Percentiles rank a stretch among this genome's conserved stretches.
phyloP scores from a whole-genome alignment of 2,113 vertebrate genomes.

The Daphoenositta chrysoptera region DNA sequence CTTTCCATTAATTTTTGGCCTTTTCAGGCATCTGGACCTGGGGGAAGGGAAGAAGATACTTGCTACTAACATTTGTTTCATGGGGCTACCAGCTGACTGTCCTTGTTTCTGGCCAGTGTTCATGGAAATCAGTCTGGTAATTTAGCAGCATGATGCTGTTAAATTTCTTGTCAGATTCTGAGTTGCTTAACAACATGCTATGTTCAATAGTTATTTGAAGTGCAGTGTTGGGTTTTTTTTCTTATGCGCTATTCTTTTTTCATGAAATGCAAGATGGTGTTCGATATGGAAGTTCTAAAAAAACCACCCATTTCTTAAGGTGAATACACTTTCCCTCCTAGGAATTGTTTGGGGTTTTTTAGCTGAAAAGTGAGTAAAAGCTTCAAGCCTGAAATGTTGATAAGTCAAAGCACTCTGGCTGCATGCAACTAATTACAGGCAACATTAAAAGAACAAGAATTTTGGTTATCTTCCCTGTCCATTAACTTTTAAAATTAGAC shows the following conservation, averaged over 20 bases:
- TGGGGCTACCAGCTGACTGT: background rate
- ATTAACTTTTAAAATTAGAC: background rate
- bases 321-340: background rate
- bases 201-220: background rate
- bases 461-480: background rate
- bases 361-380: background rate
- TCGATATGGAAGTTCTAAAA: background rate
- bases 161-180: background rate
- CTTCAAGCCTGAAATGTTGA: background rate
- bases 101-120: background rate
- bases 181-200: background rate
- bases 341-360: background rate
- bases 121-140: background rate
- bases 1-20: background rate
- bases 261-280: background rate
- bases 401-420: background rate
- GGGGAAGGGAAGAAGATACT: background rate
- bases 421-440: background rate
- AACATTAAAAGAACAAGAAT: background rate
- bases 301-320: background rate
- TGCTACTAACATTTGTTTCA: background rate
- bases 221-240: background rate
- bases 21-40: background rate
- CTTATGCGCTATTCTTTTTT: background rate
- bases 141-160: background rate